These are phyloP conservation scores for Tachycineta bicolor DNA, from an alignment of 2,113 vertebrate genomes.

Conservation along the genomic window DNA sequence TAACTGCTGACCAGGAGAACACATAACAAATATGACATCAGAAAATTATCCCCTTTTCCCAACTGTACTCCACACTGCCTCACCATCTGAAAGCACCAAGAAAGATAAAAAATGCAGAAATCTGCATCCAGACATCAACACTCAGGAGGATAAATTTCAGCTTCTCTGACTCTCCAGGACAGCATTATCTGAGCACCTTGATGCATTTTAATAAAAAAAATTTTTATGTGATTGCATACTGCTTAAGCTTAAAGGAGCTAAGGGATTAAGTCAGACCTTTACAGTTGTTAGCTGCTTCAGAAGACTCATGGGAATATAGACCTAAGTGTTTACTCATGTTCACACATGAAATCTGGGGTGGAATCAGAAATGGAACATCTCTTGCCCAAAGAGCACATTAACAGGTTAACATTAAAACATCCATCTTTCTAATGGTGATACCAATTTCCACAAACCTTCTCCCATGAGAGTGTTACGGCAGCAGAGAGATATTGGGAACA, in stretches of 20 bases:
- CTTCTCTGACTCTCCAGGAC: background rate
- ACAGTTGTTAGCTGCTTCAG: background rate
- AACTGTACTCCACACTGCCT: background rate
- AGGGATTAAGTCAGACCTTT: background rate
- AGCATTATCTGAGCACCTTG: background rate
- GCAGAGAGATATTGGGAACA: background rate
- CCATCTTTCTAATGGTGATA: background rate
- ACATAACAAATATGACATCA: constrained; percentile 1
- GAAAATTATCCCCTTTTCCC: background rate
- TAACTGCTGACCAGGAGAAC: constrained; percentile 45
- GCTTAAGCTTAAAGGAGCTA: background rate
- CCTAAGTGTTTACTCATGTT: background rate
- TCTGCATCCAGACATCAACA: background rate
- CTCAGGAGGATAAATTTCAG: background rate
- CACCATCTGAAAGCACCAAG: background rate
- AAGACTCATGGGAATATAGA: background rate
- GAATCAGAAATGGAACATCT: background rate
- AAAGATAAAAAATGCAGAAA: background rate
- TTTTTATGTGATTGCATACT: background rate
- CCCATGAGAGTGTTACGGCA: background rate
- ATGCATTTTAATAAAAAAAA: background rate
- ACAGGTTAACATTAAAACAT: background rate
- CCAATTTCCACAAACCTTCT: background rate
- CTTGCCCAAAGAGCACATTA: background rate
- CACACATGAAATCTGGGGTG: background rate